Base-by-base conservation (phyloP, 2,113 vertebrate genomes). In the Oreocharis arfaki region DNA sequence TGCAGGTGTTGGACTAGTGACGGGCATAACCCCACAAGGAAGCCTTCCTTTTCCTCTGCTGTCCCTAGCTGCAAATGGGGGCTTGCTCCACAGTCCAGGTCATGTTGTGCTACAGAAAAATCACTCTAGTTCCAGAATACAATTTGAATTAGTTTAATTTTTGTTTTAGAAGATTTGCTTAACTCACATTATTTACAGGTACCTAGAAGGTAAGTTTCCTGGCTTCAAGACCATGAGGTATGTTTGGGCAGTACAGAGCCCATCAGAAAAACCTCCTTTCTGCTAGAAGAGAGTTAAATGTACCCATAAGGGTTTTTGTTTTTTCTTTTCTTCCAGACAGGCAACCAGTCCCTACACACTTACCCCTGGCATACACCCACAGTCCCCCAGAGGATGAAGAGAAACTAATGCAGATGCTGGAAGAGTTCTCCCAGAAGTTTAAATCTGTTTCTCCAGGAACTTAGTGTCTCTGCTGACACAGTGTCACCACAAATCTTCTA, bases 341-440 rank as follows among this genome's bases (percentile, higher is more conserved):
- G 60, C 98, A 97, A 11, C 97, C 97, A 7, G 98, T 98, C 44
- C 69, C 98, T 52, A 98, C 98, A 1, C 98, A 98, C 78, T 92
- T 98, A 32, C 98, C 98, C 6, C 92, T 99, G 73, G 98, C 98
- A 37, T 95, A 50, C 12, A 98, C 98, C 57, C 97, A 84, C 41
- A 97, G 98, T 33, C 95, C 98, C 3, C 74, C 63, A 0, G 97
- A 95, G 33, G 98, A 98, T n/a, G 98, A 98, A 80, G 95, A 98
- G 75, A 98, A 98, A 65, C 96, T 99, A 9, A 91, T 94, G 80
- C 89, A 94, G 23, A 20, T 57, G 7, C 91, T 98, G 90, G 97
- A 98, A 60, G 96, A 98, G 50, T 84, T 98, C 3, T 95, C 98
- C 28, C 92, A 90, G 57, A 98, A 97, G 80, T 98, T 98, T 94